phyloP scores from a whole-genome alignment of 37 sponge, comb jelly and placozoan species.

The Eunapius fragilis region DNA sequence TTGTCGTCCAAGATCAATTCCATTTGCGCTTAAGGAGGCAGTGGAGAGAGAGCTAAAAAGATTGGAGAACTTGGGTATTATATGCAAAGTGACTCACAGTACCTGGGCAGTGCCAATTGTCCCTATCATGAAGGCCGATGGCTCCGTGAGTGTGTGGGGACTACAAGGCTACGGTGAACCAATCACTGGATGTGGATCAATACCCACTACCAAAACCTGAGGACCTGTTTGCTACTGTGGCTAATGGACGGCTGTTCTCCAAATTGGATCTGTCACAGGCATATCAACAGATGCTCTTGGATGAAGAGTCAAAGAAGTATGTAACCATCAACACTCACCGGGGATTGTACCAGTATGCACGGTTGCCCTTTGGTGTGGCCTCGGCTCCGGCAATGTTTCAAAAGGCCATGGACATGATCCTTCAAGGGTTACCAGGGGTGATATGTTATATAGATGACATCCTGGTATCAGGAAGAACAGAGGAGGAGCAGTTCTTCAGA shows the following conservation, averaged over 20 bases:
- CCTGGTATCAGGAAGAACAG: slow-evolving; percentile 10
- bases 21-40: too few relatives aligned
- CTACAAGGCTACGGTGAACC: too few relatives aligned
- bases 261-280: too few relatives aligned
- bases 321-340: slow-evolving; percentile 49
- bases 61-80: not conserved
- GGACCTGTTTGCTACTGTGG: too few relatives aligned
- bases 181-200: too few relatives aligned
- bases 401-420: slow-evolving; percentile 20
- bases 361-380: slow-evolving; percentile 33
- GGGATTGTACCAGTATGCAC: slow-evolving; percentile 29
- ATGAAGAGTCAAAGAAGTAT: too few relatives aligned
- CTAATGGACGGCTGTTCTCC: too few relatives aligned
- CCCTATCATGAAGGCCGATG: slow-evolving; percentile 37
- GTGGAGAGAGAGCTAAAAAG: not conserved
- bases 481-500: slow-evolving; percentile 17
- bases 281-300: too few relatives aligned
- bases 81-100: not conserved
- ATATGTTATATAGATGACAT: not conserved
- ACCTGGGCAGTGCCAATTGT: slow-evolving; percentile 72
- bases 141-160: slow-evolving; percentile 44
- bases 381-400: slow-evolving; percentile 48
- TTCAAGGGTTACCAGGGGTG: slow-evolving; percentile 26
- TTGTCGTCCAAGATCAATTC: slow-evolving; percentile 8
- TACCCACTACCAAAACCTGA: too few relatives aligned